Evolutionary conservation across 2,888 invertebrate genomes (phyloP).

Genomic region (Drepana falcataria): DNA sequence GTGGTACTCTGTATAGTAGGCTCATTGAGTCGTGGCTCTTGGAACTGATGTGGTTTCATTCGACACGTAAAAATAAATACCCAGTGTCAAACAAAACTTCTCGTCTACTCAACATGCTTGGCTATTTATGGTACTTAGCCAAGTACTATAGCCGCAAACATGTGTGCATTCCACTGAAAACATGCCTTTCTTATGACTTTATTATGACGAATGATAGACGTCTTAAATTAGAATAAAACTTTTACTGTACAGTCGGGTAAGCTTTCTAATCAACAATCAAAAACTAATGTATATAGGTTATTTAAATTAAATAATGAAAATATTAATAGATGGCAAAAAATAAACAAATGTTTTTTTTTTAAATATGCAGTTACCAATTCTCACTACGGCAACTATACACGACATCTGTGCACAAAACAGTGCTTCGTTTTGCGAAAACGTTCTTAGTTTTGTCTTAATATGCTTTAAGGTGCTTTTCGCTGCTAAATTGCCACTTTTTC

Average conservation of each 20-base stretch:
- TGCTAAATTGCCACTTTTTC: slow-evolving; percentile 47
- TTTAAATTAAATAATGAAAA: too few species aligned
- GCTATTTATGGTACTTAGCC: too few species aligned
- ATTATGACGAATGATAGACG: too few species aligned
- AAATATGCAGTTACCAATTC: neutral
- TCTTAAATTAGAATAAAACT: too few species aligned
- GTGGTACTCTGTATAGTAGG: slow-evolving; percentile 14
- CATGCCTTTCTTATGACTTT: too few species aligned
- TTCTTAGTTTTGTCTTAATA: slow-evolving; percentile 42
- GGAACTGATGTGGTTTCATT: neutral
- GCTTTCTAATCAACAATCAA: too few species aligned
- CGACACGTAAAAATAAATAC: neutral
- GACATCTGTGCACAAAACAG: slow-evolving; percentile 34
- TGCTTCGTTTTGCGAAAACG: slow-evolving; percentile 31
- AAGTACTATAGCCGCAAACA: too few species aligned
- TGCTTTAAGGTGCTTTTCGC: slow-evolving; percentile 18
- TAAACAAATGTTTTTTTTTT: neutral
- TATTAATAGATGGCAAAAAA: too few species aligned
- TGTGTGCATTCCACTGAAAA: too few species aligned
- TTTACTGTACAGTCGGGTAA: too few species aligned
- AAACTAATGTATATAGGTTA: too few species aligned
- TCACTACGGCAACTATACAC: slow-evolving; percentile 7
- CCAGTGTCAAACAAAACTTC: neutral
- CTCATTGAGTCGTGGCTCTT: neutral
- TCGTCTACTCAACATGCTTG: too few species aligned